Conservation (phyloP, 2,797 vertebrate genomes). For the Limnodromus scolopaceus region DNA sequence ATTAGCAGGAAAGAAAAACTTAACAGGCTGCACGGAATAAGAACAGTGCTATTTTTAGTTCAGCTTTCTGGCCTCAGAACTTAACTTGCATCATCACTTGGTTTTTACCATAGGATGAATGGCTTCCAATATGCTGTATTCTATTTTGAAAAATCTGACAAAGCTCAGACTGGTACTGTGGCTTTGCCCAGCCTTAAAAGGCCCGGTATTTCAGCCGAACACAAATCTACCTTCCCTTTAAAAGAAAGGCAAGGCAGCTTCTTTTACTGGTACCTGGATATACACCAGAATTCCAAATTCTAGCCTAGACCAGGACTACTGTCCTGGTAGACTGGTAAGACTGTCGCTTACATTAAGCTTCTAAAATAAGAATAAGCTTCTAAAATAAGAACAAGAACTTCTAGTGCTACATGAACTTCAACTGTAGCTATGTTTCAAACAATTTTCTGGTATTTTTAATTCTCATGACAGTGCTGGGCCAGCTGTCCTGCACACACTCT, state of each 20-base stretch:
- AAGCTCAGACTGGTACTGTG: neutral
- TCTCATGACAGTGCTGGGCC: neutral
- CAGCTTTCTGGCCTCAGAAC: neutral
- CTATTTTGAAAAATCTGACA: neutral
- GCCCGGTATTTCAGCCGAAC: neutral
- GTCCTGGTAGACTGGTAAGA: neutral
- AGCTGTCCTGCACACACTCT: neutral
- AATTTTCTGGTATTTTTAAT: neutral
- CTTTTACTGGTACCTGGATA: neutral
- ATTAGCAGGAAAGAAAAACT: neutral
- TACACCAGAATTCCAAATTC: neutral
- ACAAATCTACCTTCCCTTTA: neutral
- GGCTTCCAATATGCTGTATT: neutral
- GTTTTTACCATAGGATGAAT: neutral
- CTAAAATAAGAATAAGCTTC: neutral
- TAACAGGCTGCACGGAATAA: neutral
- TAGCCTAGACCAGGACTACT: neutral
- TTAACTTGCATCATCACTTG: neutral
- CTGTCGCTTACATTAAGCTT: neutral
- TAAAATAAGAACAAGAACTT: neutral
- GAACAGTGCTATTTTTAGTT: conserved; percentile 15
- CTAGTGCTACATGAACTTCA: neutral
- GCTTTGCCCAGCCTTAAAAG: neutral
- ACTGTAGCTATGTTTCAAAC: neutral
- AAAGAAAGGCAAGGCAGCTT: neutral